Base-by-base conservation (phyloP, 2,113 vertebrate species). In the Abramis brama region DNA sequence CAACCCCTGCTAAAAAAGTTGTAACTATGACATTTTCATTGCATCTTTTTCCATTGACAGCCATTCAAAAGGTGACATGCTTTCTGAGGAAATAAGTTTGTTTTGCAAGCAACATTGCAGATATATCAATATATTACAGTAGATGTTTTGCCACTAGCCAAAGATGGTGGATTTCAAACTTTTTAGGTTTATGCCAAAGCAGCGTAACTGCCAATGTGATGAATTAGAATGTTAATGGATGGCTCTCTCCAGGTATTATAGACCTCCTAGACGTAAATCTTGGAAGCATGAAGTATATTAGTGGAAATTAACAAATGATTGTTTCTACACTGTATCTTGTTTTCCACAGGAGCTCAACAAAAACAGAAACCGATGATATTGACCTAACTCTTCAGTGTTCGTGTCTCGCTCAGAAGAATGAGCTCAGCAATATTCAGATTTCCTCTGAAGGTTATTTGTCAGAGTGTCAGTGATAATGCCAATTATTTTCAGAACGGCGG, bases 381-480 rank as follows among this genome's bases (percentile, higher is more conserved):
- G 89, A 85, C 86, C 74, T 87, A 85, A 89, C 13, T 74, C 84
- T 88, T 88, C 70, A 85, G 79, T 90, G 83, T 89, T 88, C 87
- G 79, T 88, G 79, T 88, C 89, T 86, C 75, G 50, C 80, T 85
- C 62, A 86, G 86, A 90, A 90, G 85, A 83, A 82, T 60, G 30
- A 36, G 83, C 87, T 90, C 88, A 87, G 92, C 91, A 92, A 89
- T 90, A 92, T 92, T 90, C 70, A 79, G 79, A 82, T 85, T 90
- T 79, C 50, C 86, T 85, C 83, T 91, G 83, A 94, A 92, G 88
- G 91, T 84, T 88, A 76, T 81, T 85, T 88, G 86, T 87, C 91
- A 89, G 82, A 27, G 59, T 78, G 91, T 87, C 83, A 91, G 86
- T 77, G 85, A 91, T 90, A 87, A 90, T 86, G 82, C 87, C 77